Base-by-base conservation (phyloP, 2,888 invertebrate genomes). In the Calameuta filiformis region DNA sequence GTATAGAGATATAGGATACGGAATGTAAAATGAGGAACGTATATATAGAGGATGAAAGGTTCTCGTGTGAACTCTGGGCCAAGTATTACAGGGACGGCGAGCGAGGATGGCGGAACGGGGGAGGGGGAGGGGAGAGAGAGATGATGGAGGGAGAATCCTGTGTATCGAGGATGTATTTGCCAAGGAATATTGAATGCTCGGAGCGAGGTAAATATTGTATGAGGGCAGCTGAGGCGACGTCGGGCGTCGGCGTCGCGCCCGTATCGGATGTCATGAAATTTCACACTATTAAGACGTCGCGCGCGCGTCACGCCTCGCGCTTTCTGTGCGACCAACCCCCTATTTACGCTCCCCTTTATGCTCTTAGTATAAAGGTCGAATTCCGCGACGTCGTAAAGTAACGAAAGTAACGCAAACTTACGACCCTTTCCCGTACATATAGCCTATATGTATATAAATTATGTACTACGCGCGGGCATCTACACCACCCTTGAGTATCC, bases 141-240 rank as follows among this genome's bases (percentile, higher is more conserved):
- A 6, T 6, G 40, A 15, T 2, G 40, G 40, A 15, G 15, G 40
- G 15, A 40, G 40, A 15, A 15, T 40, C 86, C 81, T 82, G 83
- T 85, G 87, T 87, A 85, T 85, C 86, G 81, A 81, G 85, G 87
- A 87, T 87, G 87, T 87, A 88, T 85, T 83, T 40, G 85, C 86
- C 77, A 77, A 83, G 79, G 88, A 90, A 89, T 90, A 89, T 89
- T 88, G 87, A 88, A 89, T 90, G 82, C 85, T 87, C 84, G 85
- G 83, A 84, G 85, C 40, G 40, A 40, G 83, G 86, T 90, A 90
- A 90, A 91, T 91, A 90, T 90, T 89, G 86, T 84, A 90, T 89
- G 87, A 88, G 85, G 82, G 75, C 40, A 15, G 40, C 40, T 15
- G 15, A 40, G 40, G 15, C 40, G 40, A 40, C 15, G 40, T 40